These are phyloP conservation scores for Callocephalon fimbriatum DNA, from an alignment of 2,113 vertebrate genomes.

Conservation along the genomic window DNA sequence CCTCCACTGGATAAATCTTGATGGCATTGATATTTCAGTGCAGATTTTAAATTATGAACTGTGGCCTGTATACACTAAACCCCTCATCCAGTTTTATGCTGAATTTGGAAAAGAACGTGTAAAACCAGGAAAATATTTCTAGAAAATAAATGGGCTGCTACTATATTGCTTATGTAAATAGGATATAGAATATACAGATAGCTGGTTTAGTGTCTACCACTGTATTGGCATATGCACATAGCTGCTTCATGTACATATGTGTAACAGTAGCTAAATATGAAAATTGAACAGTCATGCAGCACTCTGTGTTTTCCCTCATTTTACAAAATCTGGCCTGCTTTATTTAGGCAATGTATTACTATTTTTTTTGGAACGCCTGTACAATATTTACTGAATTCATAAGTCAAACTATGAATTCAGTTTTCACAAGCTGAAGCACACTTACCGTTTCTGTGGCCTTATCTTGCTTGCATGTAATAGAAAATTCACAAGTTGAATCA, in stretches of 20 bases:
- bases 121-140: background rate
- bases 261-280: background rate
- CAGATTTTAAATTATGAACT: background rate
- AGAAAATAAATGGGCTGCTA: background rate
- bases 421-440: constrained; percentile 1
- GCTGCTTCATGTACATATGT: background rate
- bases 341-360: background rate
- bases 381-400: constrained; percentile 2
- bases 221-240: background rate
- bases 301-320: background rate
- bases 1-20: background rate
- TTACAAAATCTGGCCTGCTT: background rate
- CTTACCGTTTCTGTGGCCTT: background rate
- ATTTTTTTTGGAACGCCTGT: background rate
- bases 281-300: background rate
- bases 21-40: background rate
- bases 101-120: background rate
- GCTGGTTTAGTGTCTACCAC: background rate
- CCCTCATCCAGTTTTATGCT: background rate
- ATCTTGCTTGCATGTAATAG: background rate
- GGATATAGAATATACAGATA: background rate
- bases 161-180: background rate
- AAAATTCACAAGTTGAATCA: background rate
- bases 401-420: constrained; percentile 18
- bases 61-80: background rate